phyloP scores from a whole-genome alignment of 1,140 invertebrate genomes.

The Oryzaephilus surinamensis region DNA sequence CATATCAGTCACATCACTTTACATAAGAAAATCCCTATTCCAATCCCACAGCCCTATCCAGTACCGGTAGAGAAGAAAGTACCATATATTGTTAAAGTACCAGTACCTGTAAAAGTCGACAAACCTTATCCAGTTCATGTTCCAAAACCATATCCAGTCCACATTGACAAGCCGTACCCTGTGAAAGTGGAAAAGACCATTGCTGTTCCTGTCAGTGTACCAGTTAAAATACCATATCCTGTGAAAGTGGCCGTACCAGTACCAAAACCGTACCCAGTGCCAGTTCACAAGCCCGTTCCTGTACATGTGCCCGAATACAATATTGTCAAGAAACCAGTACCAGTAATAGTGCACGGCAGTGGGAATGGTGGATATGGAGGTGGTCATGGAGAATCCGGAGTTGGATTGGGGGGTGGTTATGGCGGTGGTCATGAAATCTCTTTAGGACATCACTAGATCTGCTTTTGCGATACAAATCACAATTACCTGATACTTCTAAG shows the following conservation, averaged over 20 bases:
- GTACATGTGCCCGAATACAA: slow-evolving; percentile 37
- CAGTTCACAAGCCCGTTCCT: slow-evolving; percentile 30
- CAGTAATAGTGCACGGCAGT: slow-evolving; percentile 37
- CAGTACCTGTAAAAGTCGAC: slow-evolving; percentile 31
- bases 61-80: slow-evolving; percentile 32
- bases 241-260: slow-evolving; percentile 35
- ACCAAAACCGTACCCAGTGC: slow-evolving; percentile 33
- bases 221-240: slow-evolving; percentile 44
- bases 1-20: slow-evolving; percentile 24
- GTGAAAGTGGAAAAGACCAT: slow-evolving; percentile 43
- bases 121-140: slow-evolving; percentile 29
- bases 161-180: slow-evolving; percentile 42
- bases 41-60: slow-evolving; percentile 32
- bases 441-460: too few relatives aligned
- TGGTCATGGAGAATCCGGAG: slow-evolving; percentile 20
- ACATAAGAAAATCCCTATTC: slow-evolving; percentile 23
- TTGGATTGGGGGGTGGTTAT: slow-evolving; percentile 14
- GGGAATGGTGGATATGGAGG: slow-evolving; percentile 18
- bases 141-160: too few relatives aligned
- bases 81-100: slow-evolving; percentile 28
- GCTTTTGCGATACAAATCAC: too few relatives aligned
- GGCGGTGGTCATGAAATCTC: slow-evolving; percentile 11
- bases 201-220: slow-evolving; percentile 43
- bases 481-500: too few relatives aligned
- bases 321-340: slow-evolving; percentile 47